These are phyloP conservation scores for Plebejus anna DNA, from an alignment of 2,888 invertebrate species.

Conservation along the genomic window DNA sequence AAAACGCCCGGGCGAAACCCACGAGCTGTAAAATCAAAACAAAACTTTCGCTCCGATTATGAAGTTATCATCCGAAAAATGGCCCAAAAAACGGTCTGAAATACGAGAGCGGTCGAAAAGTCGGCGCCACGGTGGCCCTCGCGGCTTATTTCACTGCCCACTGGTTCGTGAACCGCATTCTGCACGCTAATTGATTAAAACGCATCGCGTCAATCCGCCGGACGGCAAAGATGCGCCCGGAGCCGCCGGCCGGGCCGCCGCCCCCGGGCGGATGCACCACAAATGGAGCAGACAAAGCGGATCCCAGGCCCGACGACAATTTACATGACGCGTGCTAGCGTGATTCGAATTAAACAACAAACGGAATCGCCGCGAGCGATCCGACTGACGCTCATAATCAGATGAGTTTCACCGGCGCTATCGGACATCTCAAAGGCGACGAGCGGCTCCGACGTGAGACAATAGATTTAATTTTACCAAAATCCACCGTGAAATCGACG, in stretches of 20 bases:
- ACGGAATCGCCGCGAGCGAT: slow-evolving; percentile 35
- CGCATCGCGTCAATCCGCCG: slow-evolving; percentile 70
- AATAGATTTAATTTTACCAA: slow-evolving; percentile 57
- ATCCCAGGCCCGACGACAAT: background rate
- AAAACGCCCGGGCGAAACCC: slow-evolving; percentile 34
- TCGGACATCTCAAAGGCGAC: slow-evolving; percentile 37
- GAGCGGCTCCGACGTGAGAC: slow-evolving; percentile 43
- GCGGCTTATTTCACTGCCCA: slow-evolving; percentile 74
- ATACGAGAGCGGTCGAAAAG: slow-evolving; percentile 61
- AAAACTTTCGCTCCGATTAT: slow-evolving; percentile 57
- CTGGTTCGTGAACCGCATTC: slow-evolving; percentile 64
- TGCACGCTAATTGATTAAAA: slow-evolving; percentile 77
- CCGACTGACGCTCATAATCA: slow-evolving; percentile 37
- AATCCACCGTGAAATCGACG: slow-evolving; percentile 62
- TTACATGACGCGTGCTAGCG: slow-evolving; percentile 29
- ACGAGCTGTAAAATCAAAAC: slow-evolving; percentile 41
- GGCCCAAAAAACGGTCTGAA: slow-evolving; percentile 56
- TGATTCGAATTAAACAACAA: slow-evolving; percentile 34
- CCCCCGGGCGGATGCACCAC: slow-evolving; percentile 39
- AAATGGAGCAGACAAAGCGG: slow-evolving; percentile 35
- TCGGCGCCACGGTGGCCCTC: slow-evolving; percentile 58
- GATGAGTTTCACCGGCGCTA: background rate
- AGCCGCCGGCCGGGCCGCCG: slow-evolving; percentile 26
- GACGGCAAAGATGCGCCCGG: slow-evolving; percentile 51
- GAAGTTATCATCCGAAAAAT: slow-evolving; percentile 49